Conservation (phyloP, 2,797 vertebrate species). For the Chaetodon trifasciatus region DNA sequence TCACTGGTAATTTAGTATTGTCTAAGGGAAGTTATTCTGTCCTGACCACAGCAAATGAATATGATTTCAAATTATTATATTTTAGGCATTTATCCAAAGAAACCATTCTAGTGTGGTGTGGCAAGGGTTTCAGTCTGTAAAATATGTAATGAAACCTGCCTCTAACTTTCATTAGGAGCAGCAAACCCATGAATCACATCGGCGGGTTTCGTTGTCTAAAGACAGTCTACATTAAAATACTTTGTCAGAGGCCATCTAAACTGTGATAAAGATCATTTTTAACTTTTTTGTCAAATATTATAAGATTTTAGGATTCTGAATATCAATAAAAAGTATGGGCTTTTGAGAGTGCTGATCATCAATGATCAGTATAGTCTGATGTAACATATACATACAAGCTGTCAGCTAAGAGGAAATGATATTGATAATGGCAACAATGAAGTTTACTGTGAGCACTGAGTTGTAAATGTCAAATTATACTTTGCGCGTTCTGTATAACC, state of each 20-base stretch:
- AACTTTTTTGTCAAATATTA: too few species aligned
- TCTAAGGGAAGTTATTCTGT: slow-evolving; percentile 56
- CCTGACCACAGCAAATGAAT: slow-evolving; percentile 50
- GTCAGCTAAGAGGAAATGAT: neutral
- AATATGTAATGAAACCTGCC: slow-evolving; percentile 14
- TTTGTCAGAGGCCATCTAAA: neutral
- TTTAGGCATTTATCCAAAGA: slow-evolving; percentile 47
- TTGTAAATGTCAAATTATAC: neutral
- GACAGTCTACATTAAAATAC: neutral
- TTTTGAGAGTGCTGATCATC: too few species aligned
- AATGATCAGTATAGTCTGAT: neutral
- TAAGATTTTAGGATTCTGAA: too few species aligned
- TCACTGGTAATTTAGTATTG: slow-evolving; percentile 59
- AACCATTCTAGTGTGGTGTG: neutral
- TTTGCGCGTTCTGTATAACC: neutral
- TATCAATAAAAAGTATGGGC: too few species aligned
- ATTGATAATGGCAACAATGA: neutral
- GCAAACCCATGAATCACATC: slow-evolving; percentile 12
- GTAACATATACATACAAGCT: neutral
- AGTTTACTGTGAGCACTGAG: neutral
- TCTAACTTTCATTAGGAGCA: neutral
- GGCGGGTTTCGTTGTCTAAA: neutral
- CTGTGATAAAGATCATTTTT: too few species aligned
- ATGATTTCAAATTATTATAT: slow-evolving; percentile 49
- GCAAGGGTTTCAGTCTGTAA: slow-evolving; percentile 4